Base-by-base conservation (phyloP, 2,113 vertebrate species). In the Theristicus caerulescens region DNA sequence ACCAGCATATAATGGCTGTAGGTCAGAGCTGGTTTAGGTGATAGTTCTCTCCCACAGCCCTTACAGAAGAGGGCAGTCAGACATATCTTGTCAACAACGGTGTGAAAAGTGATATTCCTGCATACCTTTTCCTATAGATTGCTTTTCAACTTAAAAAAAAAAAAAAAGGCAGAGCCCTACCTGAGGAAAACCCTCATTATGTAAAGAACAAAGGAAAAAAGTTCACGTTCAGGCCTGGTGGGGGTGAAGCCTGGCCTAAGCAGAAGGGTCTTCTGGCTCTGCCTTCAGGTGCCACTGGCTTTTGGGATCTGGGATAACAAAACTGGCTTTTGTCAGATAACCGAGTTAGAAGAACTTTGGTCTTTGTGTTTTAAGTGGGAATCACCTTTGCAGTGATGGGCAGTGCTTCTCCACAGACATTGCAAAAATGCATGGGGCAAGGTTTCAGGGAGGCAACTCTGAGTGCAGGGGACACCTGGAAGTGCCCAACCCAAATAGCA, bases 91-190 rank as follows among this genome's bases (percentile, higher is more conserved):
- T 13, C 38, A 79, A 16, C n/a, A 61, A 5, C 0, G 2, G 16
- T 29, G 3, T 65, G 38, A 77, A 69, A 80, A 89, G 7, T 51
- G 19, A n/a, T 65, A 61, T 31, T 19, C 7, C 22, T 55, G 22
- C 16, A 46, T 55, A 19, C 4, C 2, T 54, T 71, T 72, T 69
- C 38, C 44, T 59, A 12, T 11, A 71, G 58, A 31, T 8, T 64
- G 8, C 6, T 62, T 93, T 88, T 66, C 27, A 73, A 44, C 5
- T 2, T 1, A 15, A 58, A 65, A 17, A n/a, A 64, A 29, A 25
- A 47, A 6, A 42, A 54, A 13, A 59, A 8, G 2, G 7, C 10
- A 62, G 8, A 0, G 0, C 7, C 8, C 7, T 58, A 26, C 10
- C 19, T 7, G 10, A 73, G 8, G 29, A 71, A 93, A 88, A 31